Conservation (phyloP, 1,140 invertebrate species). For the Helicoverpa armigera region DNA sequence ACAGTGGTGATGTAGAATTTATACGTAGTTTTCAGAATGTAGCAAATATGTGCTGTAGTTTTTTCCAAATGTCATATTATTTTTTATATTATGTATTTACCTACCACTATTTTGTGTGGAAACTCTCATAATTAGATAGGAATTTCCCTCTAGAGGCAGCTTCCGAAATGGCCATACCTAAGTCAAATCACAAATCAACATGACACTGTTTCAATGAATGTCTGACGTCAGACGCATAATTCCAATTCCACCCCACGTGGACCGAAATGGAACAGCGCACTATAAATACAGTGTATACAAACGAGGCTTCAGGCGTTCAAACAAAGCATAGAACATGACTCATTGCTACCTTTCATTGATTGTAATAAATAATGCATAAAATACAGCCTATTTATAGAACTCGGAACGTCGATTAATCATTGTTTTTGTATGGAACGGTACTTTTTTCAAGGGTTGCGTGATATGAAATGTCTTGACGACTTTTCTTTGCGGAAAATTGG, state of each 20-base stretch:
- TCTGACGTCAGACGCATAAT: constrained; percentile 25
- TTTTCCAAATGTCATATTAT: too few relatives aligned
- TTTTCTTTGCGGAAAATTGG: constrained; percentile 13
- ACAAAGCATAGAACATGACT: constrained; percentile 30
- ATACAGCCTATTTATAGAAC: background rate
- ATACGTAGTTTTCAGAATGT: too few relatives aligned
- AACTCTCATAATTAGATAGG: too few relatives aligned
- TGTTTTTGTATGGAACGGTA: background rate
- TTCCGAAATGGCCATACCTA: background rate
- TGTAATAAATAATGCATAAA: background rate
- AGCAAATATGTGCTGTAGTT: too few relatives aligned
- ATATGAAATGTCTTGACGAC: background rate
- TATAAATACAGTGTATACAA: constrained; percentile 5
- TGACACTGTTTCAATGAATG: constrained; percentile 15
- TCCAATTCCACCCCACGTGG: background rate
- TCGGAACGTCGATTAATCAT: constrained; percentile 33
- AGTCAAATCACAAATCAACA: background rate
- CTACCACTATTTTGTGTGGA: too few relatives aligned
- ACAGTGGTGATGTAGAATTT: too few relatives aligned
- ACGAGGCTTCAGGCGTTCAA: constrained; percentile 17
- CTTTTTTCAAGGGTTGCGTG: background rate
- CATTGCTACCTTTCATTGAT: constrained; percentile 1
- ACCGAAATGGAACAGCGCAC: background rate
- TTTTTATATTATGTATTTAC: too few relatives aligned
- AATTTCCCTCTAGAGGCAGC: too few relatives aligned